A percentile compares a stretch with the other conserved stretches of the same genome.
Conservation (phyloP, 2,797 vertebrate genomes). For the Chelon auratus region DNA sequence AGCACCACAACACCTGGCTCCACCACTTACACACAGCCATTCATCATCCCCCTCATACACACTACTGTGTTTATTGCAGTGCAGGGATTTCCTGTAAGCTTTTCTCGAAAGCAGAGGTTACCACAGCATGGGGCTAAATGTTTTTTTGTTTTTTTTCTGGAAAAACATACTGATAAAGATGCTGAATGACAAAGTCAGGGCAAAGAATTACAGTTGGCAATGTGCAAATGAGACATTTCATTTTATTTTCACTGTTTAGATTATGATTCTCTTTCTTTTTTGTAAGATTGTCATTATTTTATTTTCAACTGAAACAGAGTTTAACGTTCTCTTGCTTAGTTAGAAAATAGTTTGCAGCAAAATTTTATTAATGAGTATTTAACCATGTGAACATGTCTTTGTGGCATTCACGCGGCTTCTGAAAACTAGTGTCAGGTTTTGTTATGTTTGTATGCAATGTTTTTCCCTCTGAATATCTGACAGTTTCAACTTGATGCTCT, state of each 20-base stretch:
- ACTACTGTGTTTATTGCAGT: slow-evolving; percentile 40
- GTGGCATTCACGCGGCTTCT: slow-evolving; percentile 4
- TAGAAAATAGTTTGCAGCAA: not conserved
- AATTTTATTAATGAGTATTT: not conserved
- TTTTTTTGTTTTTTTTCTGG: not conserved
- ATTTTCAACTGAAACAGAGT: not conserved
- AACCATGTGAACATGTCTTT: not conserved
- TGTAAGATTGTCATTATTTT: not conserved
- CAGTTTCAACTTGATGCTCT: slow-evolving; percentile 20
- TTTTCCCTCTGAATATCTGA: slow-evolving; percentile 12
- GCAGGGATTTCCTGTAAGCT: slow-evolving; percentile 41
- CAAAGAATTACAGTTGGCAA: not conserved
- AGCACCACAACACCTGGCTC: slow-evolving; percentile 68
- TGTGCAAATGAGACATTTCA: not conserved
- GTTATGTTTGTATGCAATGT: not conserved
- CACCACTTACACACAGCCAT: slow-evolving; percentile 47
- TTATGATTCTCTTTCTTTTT: not conserved
- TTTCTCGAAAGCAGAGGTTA: slow-evolving; percentile 54
- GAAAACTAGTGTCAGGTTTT: not conserved
- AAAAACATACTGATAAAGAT: slow-evolving; percentile 5
- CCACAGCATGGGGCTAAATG: not conserved
- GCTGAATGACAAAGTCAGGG: not conserved
- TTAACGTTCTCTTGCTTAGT: not conserved
- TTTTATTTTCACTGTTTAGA: not conserved
- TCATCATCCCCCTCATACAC: slow-evolving; percentile 44